These are phyloP conservation scores for Hydrocynus forskahlii DNA, from an alignment of 2,797 vertebrate species.

Conservation along the genomic window DNA sequence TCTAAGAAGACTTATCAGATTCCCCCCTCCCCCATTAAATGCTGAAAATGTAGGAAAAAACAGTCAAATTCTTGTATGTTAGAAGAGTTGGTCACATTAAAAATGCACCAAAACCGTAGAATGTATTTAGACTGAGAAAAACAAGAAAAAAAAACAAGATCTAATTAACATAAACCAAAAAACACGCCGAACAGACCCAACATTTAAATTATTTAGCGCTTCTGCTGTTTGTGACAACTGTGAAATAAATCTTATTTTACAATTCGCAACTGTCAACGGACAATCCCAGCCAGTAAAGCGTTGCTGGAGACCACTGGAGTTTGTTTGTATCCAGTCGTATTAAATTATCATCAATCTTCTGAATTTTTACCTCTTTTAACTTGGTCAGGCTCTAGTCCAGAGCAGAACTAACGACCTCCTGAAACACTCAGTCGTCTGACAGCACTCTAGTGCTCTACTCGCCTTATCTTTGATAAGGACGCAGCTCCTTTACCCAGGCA, in stretches of 20 bases:
- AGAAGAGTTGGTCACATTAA: too few species aligned
- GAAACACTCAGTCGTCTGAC: constrained; percentile 3
- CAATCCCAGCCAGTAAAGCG: not conserved
- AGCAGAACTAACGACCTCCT: not conserved
- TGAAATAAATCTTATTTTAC: not conserved
- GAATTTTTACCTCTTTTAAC: not conserved
- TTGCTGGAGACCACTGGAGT: not conserved
- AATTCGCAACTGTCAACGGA: not conserved
- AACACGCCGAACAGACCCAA: too few species aligned
- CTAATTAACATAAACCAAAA: too few species aligned
- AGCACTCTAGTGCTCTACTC: not conserved
- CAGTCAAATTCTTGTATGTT: too few species aligned
- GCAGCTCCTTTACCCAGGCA: constrained; percentile 19
- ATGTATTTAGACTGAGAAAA: too few species aligned
- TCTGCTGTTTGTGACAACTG: too few species aligned
- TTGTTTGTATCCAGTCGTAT: not conserved
- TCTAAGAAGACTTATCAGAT: too few species aligned
- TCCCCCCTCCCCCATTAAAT: too few species aligned
- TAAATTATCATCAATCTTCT: not conserved
- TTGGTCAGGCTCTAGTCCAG: not conserved
- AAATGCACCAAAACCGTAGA: too few species aligned
- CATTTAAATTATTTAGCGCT: too few species aligned
- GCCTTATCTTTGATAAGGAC: constrained; percentile 32
- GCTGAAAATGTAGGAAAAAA: too few species aligned
- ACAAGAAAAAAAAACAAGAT: too few species aligned